A percentile compares a stretch with the other conserved stretches of the same genome.
Evolutionary conservation across 2,797 vertebrate genomes (phyloP).

Genomic region (Tapera naevia): DNA sequence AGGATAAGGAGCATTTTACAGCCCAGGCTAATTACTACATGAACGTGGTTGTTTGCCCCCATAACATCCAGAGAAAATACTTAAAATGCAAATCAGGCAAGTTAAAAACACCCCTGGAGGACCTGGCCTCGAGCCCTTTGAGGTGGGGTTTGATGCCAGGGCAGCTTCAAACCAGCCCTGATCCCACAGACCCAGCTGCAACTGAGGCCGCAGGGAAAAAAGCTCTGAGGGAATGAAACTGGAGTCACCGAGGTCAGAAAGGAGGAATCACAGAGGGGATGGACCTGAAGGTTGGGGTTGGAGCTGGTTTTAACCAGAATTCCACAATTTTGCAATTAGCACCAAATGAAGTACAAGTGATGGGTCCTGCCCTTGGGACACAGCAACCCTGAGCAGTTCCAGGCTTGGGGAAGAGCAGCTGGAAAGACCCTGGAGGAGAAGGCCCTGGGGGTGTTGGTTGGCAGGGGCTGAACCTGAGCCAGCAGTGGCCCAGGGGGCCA

Average conservation of each 20-base stretch:
- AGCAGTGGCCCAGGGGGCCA: too few relatives aligned
- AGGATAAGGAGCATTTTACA: neutral
- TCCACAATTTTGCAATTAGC: fast-evolving
- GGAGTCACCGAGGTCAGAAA: fast-evolving
- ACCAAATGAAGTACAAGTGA: neutral
- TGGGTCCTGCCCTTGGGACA: too few relatives aligned
- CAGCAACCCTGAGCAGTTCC: too few relatives aligned
- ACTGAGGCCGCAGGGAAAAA: fast-evolving
- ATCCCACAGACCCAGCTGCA: fast-evolving
- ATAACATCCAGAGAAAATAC: neutral
- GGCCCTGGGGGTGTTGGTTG: too few relatives aligned
- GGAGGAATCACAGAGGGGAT: neutral
- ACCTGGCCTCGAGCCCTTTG: neutral
- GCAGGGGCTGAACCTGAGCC: too few relatives aligned
- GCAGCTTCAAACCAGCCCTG: neutral
- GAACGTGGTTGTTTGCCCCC: neutral
- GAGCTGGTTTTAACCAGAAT: neutral
- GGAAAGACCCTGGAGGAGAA: too few relatives aligned
- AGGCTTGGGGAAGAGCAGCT: too few relatives aligned
- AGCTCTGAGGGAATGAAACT: neutral
- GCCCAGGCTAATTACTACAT: neutral
- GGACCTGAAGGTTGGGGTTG: fast-evolving
- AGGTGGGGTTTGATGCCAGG: neutral
- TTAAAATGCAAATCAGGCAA: neutral
- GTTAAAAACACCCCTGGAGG: neutral